phyloP scores from a whole-genome alignment of 2,888 invertebrate species.

The Strigamia transsilvanica region DNA sequence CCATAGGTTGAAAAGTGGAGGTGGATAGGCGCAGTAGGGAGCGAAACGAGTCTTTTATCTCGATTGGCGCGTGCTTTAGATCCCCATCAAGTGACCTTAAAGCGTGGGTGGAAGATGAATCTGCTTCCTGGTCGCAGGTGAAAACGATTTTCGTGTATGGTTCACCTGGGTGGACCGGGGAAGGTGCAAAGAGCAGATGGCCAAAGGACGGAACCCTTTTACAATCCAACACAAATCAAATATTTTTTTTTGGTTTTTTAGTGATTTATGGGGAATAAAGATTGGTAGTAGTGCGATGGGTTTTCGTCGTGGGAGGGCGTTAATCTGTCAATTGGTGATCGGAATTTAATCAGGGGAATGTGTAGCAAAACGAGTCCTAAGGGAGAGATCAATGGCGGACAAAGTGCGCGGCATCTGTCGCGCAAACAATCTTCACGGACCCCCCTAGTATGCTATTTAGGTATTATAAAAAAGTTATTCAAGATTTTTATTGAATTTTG shows the following conservation, averaged over 20 bases:
- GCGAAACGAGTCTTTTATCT: neutral
- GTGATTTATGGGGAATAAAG: neutral
- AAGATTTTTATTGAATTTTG: neutral
- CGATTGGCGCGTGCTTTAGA: neutral
- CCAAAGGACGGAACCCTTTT: neutral
- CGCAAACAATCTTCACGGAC: neutral
- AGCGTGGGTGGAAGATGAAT: slow-evolving; percentile 4
- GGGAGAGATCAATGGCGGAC: slow-evolving; percentile 2
- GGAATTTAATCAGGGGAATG: slow-evolving; percentile 20
- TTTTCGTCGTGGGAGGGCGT: neutral
- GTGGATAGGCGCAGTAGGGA: neutral
- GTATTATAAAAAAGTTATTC: neutral
- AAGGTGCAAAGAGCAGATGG: slow-evolving; percentile 13
- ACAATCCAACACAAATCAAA: neutral
- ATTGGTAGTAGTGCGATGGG: neutral
- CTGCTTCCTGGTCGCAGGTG: slow-evolving; percentile 7
- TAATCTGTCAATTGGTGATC: slow-evolving; percentile 8
- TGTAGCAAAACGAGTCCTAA: neutral
- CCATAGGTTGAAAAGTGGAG: neutral
- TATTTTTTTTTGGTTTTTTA: neutral
- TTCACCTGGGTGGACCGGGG: neutral
- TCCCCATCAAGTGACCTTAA: neutral
- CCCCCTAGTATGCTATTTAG: neutral
- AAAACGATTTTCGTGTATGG: neutral
- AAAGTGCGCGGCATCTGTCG: slow-evolving; percentile 9